A percentile compares a stretch with the other conserved stretches of the same genome.
Conservation (phyloP, 2,797 vertebrate genomes). For the Melanotaenia parkinsoni region DNA sequence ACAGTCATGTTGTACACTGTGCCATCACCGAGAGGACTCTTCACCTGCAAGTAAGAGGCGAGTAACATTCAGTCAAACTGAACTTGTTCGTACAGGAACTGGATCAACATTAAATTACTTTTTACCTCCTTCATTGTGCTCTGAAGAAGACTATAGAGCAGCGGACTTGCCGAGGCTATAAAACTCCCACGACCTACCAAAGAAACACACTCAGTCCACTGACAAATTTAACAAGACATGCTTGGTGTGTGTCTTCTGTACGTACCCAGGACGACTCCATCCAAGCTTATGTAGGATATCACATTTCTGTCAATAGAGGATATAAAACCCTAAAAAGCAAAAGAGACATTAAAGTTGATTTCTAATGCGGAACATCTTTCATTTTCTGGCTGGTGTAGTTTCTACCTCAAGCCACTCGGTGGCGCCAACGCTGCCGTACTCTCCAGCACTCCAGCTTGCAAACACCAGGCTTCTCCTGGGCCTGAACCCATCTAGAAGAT, state of each 20-base stretch:
- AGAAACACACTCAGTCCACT: not conserved
- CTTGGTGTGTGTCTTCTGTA: not conserved
- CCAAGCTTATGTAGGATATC: slow-evolving; percentile 91
- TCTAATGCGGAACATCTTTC: accelerated
- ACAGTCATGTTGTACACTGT: slow-evolving; percentile 30
- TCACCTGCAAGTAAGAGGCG: slow-evolving; percentile 60
- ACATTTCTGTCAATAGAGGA: slow-evolving; percentile 85
- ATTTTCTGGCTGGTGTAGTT: not conserved
- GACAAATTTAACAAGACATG: not conserved
- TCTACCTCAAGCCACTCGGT: slow-evolving; percentile 96
- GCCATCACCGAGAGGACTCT: slow-evolving; percentile 30
- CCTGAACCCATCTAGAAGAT: slow-evolving; percentile 83
- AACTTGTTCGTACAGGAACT: not conserved
- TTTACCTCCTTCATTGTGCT: slow-evolving; percentile 84
- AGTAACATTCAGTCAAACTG: not conserved
- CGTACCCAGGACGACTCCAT: slow-evolving; percentile 88
- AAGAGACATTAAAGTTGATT: not conserved
- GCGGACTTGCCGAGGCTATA: slow-evolving; percentile 88
- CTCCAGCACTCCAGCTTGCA: slow-evolving; percentile 94
- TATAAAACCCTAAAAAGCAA: slow-evolving; percentile 84
- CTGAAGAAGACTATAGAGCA: slow-evolving; percentile 86
- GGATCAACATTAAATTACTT: accelerated
- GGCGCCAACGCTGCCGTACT: slow-evolving; percentile 90
- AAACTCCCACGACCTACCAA: slow-evolving; percentile 79
- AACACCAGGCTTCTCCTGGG: slow-evolving; percentile 93